Evolutionary conservation across 2,113 vertebrate genomes (phyloP), one percentile per base, ranked within the genome.

Genomic region (Prunella himalayana): DNA sequence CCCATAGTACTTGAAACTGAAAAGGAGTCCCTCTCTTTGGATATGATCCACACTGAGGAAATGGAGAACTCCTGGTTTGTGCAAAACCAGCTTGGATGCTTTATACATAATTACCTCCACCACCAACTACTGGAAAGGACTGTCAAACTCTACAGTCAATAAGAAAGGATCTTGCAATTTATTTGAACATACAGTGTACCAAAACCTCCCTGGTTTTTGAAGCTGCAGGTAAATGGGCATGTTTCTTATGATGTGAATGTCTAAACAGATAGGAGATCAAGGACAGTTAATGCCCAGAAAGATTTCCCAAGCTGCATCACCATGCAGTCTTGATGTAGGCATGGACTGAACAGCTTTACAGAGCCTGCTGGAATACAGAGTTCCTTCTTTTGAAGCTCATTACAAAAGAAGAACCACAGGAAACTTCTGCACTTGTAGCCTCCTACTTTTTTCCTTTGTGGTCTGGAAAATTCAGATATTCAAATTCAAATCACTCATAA

Each of bases 391-490:
- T 86, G 51, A 76, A 50, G 6, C 47, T 70, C 33, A 1, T 41
- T 75, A 63, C 31, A 95, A 90, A 90, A 30, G 27, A 88, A 82
- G 28, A 94, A 78, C 92, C 76, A 70, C 75, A 86, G 92, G 94
- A 92, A 88, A 91, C 59, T 68, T 86, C 39, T 56, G 69, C 35
- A 72, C 30, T 77, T 20, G 0, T 37, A 84, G 73, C 37, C 53
- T 90, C 86, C 73, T 73, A 35, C 44, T 64, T 84, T 83, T 56
- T 93, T 88, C 33, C 30, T 93, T 90, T 90, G 77, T 86, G 53
- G 35, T 70, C 60, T 94, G 88, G 57, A 9, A 84, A 93, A 88
- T 63, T 75, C 90, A 92, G 57, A 79, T 61, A 91, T 72, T 91
- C 49, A 93, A 82, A 94, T 83, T 86, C 64, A 94, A 86, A 96